Evolutionary conservation across 1,140 invertebrate genomes (phyloP), one percentile per base, ranked within the genome.

Genomic region (Calycopis cecrops): DNA sequence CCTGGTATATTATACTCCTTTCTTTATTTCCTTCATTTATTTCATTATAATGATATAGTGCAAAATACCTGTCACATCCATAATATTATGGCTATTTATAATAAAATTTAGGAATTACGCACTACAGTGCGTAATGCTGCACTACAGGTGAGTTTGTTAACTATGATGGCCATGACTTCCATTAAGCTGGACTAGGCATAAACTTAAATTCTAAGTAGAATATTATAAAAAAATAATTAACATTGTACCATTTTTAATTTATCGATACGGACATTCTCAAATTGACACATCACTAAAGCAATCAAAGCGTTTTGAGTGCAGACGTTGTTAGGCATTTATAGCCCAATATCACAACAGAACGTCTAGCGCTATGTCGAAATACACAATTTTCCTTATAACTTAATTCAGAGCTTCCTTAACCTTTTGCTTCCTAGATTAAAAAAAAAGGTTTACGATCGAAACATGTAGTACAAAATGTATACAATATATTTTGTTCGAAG

Each of bases 261-360:
- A 9, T 44, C 40, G 40, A 44, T 14, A 44, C 9, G 14, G 12
- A 3, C 14, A 14, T 9, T 44, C 38, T 35, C 28, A 35, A 17
- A 12, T 7, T 16, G 1, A 34, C 1, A 44, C 40, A 44, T 44
- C 40, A 17, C 40, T 44, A 17, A 44, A 44, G 14, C 17, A 44
- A 44, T 44, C 40, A 44, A 28, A 28, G 12, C 40, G 16, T 44
- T 40, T 44, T 44, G 40, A 16, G 40, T 44, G 40, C 40, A 44
- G 40, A 44, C 40, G 9, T 16, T 44, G 12, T 44, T 3, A 16
- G 14, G 12, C 40, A 16, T 44, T 44, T 44, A 44, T 44, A 44
- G 40, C 14, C 12, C 40, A 44, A 6, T 44, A 14, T 40, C n/a
- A 28, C 21, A 28, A 28, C 21, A 28, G 21, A 2, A 3, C 38